Evolutionary conservation across 2,113 vertebrate genomes (phyloP).

Genomic region (Sinocyclocheilus maitianheensis): DNA sequence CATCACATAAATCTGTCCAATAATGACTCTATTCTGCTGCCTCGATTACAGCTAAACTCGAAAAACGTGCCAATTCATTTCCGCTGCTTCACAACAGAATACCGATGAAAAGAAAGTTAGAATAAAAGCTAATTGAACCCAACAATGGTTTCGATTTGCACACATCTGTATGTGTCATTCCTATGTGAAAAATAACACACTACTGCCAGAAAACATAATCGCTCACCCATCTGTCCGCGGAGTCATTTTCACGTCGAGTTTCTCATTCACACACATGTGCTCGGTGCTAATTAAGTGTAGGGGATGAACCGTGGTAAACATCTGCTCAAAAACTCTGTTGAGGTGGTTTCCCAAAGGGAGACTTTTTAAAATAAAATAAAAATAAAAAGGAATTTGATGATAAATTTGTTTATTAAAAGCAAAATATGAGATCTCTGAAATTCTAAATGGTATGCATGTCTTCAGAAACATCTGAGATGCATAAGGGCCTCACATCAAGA

Average conservation of each 20-base stretch:
- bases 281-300: conserved; percentile 10
- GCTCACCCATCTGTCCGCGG: background rate
- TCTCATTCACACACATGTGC: conserved; percentile 39
- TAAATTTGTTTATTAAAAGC: too few relatives aligned
- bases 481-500: too few relatives aligned
- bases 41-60: conserved; percentile 9
- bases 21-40: conserved; percentile 21
- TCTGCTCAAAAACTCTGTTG: background rate
- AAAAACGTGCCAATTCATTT: conserved; percentile 19
- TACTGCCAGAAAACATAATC: conserved; percentile 1
- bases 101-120: background rate
- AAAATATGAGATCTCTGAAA: too few relatives aligned
- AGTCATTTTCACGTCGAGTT: conserved; percentile 25
- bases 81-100: background rate
- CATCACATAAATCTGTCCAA: conserved; percentile 8
- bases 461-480: too few relatives aligned
- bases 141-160: background rate
- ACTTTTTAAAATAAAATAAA: background rate
- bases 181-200: conserved; percentile 3
- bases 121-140: background rate
- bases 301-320: background rate
- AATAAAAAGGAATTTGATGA: too few relatives aligned
- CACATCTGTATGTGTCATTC: background rate
- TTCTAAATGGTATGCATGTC: too few relatives aligned
- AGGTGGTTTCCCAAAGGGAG: background rate